Percentiles rank a stretch among this genome's conserved stretches.
phyloP scores from a whole-genome alignment of 2,888 invertebrate species.

The Pterostichus madidus region DNA sequence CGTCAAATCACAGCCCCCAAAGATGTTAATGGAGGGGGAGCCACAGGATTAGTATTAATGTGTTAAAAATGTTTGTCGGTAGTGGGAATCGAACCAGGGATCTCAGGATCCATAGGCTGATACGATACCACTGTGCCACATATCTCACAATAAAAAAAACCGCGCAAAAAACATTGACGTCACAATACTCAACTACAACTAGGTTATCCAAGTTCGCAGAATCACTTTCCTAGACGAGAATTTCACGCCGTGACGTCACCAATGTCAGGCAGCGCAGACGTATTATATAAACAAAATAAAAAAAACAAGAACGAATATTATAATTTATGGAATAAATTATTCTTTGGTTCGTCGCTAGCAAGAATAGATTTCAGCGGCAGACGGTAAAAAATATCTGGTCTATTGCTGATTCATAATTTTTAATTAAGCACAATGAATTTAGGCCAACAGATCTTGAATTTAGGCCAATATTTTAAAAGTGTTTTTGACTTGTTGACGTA shows the following conservation, averaged over 20 bases:
- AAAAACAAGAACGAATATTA: conserved; percentile 7
- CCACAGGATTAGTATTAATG: no score
- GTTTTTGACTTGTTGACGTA: background rate
- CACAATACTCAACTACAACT: no score
- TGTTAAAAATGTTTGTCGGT: no score
- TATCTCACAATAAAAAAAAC: background rate
- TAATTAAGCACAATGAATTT: conserved; percentile 3
- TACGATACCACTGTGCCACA: no score
- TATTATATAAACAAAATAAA: background rate
- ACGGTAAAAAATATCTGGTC: conserved; percentile 19
- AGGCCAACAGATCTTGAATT: background rate
- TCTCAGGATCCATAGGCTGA: no score
- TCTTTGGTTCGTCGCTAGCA: background rate
- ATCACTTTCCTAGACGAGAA: background rate
- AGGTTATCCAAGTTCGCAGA: background rate
- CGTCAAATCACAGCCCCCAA: no score
- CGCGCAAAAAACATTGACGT: background rate
- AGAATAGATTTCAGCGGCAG: background rate
- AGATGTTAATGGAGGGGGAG: no score
- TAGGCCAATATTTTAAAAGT: conserved; percentile 13
- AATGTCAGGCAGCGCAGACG: background rate
- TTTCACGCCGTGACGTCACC: background rate
- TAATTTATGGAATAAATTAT: conserved; percentile 7
- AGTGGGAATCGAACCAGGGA: no score
- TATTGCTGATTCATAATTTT: conserved; percentile 21